Conservation (phyloP, 2,113 vertebrate species). For the Labrus mixtus region DNA sequence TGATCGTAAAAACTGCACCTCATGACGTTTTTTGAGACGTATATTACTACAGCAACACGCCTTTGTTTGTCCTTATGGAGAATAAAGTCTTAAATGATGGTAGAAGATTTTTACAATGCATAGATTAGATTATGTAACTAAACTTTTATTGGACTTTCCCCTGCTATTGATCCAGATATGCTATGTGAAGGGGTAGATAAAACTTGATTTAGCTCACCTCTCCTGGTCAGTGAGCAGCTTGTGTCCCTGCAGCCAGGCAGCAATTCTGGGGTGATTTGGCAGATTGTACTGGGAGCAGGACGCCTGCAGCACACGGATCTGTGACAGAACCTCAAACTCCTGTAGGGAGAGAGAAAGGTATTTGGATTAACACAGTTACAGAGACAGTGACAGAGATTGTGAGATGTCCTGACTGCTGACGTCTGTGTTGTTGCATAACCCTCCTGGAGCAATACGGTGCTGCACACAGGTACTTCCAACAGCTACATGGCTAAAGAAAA, state of each 20-base stretch:
- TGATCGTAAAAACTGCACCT: not conserved
- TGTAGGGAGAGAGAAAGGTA: conserved; percentile 48
- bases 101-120: not conserved
- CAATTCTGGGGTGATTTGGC: conserved; percentile 72
- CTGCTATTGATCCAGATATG: not conserved
- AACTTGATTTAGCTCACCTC: conserved; percentile 79
- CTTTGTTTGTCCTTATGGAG: not conserved
- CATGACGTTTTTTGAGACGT: not conserved
- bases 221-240: conserved; percentile 87
- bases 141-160: not conserved
- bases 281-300: conserved; percentile 85
- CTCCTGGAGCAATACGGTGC: not conserved
- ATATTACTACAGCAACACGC: not conserved
- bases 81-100: not conserved
- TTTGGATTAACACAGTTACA: not conserved
- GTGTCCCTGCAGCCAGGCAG: conserved; percentile 80
- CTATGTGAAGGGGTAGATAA: not conserved
- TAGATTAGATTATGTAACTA: conserved; percentile 12
- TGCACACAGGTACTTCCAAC: not conserved
- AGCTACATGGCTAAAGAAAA: not conserved
- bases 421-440: not conserved
- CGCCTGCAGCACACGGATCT: conserved; percentile 87
- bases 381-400: not conserved
- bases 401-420: not conserved
- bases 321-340: conserved; percentile 90